Base-by-base conservation (phyloP, 2,888 invertebrate genomes). In the Papilio elwesi region DNA sequence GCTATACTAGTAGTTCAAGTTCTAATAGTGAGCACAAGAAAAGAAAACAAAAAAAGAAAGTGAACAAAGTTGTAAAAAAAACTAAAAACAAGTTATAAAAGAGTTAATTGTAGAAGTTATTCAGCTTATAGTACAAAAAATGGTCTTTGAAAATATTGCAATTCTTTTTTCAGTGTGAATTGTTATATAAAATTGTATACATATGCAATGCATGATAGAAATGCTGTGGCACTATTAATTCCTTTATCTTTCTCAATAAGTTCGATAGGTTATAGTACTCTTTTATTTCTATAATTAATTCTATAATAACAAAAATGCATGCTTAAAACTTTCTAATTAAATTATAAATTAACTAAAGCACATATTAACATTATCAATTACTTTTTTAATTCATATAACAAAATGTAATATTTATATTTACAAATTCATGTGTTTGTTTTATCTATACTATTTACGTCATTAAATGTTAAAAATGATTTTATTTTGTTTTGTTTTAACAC, bases 21-120 rank as follows among this genome's bases (percentile, higher is more conserved):
- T 89, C 92, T 36, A 87, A 88, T 71, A 87, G 85, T 83, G 88
- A 88, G 70, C 77, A 78, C 49, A 82, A 79, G 74, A 83, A 80
- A 76, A 88, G 80, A 80, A 89, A 82, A 78, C 78, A 65, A 74
- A 80, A 81, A 74, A 87, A 80, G 74, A 82, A 79, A 74, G 79
- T 65, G 43, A 77, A 74, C 49, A 86, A 82, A 74, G 74, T 74
- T 81, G 83, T 73, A 86, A 86, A 79, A 86, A 85, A 75, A 80
- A 75, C 80, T 84, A 84, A 77, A 77, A 77, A 75, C 75, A 77
- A 77, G 57, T 74, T 74, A 76, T 75, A 77, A 73, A 38, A 62
- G 43, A 9, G n/a, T 71, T 67, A 48, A 10, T 55, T 26, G 6
- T 15, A 68, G 66, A 48, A 47, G 63, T 52, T 62, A 43, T 67